Evolutionary conservation across 1,140 invertebrate genomes (phyloP).

Genomic region (Atta texana): DNA sequence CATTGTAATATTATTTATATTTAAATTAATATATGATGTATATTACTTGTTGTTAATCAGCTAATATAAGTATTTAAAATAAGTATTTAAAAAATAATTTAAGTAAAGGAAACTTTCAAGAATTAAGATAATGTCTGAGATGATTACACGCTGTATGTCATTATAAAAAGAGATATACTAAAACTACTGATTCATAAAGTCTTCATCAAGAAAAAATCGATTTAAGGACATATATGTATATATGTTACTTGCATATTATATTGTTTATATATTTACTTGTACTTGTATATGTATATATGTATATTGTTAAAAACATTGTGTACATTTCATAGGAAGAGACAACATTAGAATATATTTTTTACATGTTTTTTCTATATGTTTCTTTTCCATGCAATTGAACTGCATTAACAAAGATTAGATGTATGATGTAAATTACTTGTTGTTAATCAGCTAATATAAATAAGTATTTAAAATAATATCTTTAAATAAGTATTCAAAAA

Average conservation of each 20-base stretch:
- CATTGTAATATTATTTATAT: not conserved
- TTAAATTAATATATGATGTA: conserved; percentile 7
- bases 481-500: not conserved
- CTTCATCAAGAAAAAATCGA: not conserved
- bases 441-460: not conserved
- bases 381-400: not conserved
- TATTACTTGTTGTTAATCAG: not conserved
- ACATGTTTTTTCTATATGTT: not conserved
- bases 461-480: too few species aligned
- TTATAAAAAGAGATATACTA: not conserved
- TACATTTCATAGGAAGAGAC: not conserved
- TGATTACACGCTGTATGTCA: not conserved
- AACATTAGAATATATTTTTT: too few species aligned
- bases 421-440: not conserved
- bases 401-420: not conserved
- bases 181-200: not conserved
- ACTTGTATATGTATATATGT: too few species aligned
- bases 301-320: not conserved
- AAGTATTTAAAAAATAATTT: not conserved
- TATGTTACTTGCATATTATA: too few species aligned
- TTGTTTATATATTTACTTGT: not conserved
- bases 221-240: not conserved
- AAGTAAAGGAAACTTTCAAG: not conserved
- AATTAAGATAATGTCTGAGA: not conserved
- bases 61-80: too few species aligned